Conservation (phyloP, 2,113 vertebrate species). For the Tetrax tetrax region DNA sequence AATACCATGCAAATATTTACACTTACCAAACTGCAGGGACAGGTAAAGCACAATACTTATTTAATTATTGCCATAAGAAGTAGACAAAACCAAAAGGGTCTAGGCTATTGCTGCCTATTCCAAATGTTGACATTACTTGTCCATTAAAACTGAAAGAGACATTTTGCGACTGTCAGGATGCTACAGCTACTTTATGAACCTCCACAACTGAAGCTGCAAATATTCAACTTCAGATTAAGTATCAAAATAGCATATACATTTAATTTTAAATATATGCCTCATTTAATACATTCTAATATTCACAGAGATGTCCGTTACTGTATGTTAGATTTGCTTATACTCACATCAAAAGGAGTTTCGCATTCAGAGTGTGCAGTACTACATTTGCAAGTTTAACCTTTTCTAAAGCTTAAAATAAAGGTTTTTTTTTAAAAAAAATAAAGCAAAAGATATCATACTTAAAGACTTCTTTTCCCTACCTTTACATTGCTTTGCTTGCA, state of each 20-base stretch:
- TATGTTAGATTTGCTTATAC: neutral
- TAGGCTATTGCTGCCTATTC: neutral
- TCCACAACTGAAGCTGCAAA: neutral
- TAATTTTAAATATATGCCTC: neutral
- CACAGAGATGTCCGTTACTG: neutral
- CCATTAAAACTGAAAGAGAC: neutral
- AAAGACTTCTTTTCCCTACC: neutral
- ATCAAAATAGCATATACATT: neutral
- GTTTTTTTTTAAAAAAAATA: neutral
- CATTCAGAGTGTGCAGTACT: neutral
- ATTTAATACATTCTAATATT: neutral
- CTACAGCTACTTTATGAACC: neutral
- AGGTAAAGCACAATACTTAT: neutral
- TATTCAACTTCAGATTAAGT: neutral
- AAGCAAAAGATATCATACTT: neutral
- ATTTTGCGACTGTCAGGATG: neutral
- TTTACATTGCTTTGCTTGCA: neutral
- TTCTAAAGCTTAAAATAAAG: neutral
- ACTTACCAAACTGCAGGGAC: neutral
- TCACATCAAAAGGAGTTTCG: neutral
- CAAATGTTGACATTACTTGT: neutral
- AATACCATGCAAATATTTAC: neutral
- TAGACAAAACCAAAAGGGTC: accelerated
- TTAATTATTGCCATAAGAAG: neutral
- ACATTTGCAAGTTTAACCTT: neutral